Base-by-base conservation (phyloP, 2,888 invertebrate species). In the Mythimna lalbum region DNA sequence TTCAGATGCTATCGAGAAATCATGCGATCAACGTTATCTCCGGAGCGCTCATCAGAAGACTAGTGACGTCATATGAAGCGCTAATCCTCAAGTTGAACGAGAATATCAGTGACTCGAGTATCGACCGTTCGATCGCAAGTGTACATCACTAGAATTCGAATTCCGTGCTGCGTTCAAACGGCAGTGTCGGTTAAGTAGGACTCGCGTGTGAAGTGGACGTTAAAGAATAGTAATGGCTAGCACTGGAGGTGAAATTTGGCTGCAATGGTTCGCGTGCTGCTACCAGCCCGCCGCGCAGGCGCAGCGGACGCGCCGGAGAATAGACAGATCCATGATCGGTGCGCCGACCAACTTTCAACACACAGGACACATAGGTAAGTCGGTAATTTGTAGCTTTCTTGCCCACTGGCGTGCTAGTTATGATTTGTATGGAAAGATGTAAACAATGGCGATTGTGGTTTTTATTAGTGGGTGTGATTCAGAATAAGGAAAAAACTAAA, bases 281-380 rank as follows among this genome's bases (percentile, higher is more conserved):
- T 97, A 98, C 90, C 98, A 98, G 90, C 98, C 97, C 84, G 97
- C 98, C 69, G 98, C 97, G 86, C 98, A 97, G 84, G 97, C 97
- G 84, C 97, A 97, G 90, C 96, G 97, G 85, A 96, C 97, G 82
- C 97, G 98, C 89, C 97, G 97, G 94, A 97, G 98, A 94, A 98
- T 98, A 96, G 98, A 98, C 95, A 97, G 99, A 80, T 98, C 98
- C 76, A 99, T 99, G 99, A 99, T 99, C 90, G 98, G 99, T 49
- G 97, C 97, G 84, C 99, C 99, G 19, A 99, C 98, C 85, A 98
- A 99, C 96, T 99, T 99, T 93, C 98, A 98, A 90, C 99, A 99
- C 93, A 99, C 99, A 55, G 98, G 98, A 87, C 96, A 96, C 86
- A 95, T 96, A 93, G 96, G 96, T 96, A 84, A 90, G 92, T 78